Base-by-base conservation (phyloP, 2,797 vertebrate genomes). In the Lutjanus argentimaculatus region DNA sequence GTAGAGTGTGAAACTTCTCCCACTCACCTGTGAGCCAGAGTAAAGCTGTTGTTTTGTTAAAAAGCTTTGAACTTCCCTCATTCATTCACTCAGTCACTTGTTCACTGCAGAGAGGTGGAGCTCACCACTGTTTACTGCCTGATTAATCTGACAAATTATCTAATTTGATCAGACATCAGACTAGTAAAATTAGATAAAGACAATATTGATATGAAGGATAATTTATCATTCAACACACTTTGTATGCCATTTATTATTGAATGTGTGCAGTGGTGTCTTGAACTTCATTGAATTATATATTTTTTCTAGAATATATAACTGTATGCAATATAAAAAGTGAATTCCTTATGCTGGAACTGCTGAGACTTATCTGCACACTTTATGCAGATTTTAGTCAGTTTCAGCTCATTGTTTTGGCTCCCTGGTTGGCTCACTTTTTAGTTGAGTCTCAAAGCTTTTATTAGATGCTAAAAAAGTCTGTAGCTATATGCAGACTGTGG, bases 11-110 rank as follows among this genome's bases (percentile, higher is more conserved):
- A 85, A 67, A 77, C n/a, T n/a, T 45, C n/a, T 52, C 62, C 46
- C 30, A 16, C 62, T 85, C 80, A 82, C 74, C 83, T 85, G 42
- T 49, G 40, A 86, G 62, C 87, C 30, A 76, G 40, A 77, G 16
- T n/a, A 40, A 65, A 83, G 36, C 52, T 70, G n/a, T 61, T 75
- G 57, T 74, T 84, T 71, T 69, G 17, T 55, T 69, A 49, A 51
- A 82, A 65, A 76, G 52, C 69, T 67, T 75, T 71, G 65, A 84
- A 56, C 63, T 57, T 80, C 19, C 14, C 22, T 66, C 56, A 7
- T 45, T 72, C 53, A 42, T 16, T 70, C 57, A 51, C 19, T 64
- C 58, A 56, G 1, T 56, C 21, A 36, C 16, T 40, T n/a, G 58
- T 25, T 67, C 42, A 19, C 25, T 30, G 4, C 49, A 69, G 42